A percentile compares a stretch with the other conserved stretches of the same genome.
phyloP scores from a whole-genome alignment of 2,113 vertebrate genomes.

The Tringa solitaria region DNA sequence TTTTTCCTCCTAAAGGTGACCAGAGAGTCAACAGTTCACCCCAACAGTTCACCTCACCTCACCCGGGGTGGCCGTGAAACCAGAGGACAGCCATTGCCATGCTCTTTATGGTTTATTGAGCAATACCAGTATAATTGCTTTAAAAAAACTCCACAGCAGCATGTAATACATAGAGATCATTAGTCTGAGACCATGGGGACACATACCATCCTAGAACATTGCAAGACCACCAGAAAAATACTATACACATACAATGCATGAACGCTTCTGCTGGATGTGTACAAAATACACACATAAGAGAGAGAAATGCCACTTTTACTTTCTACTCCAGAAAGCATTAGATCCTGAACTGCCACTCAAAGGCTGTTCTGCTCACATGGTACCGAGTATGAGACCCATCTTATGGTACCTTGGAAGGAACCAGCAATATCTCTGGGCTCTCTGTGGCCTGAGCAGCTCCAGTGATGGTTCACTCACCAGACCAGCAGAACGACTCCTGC shows the following conservation, averaged over 20 bases:
- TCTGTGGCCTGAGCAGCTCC: not conserved
- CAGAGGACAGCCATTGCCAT: not conserved
- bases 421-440: fast-evolving
- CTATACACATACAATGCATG: fast-evolving
- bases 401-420: fast-evolving
- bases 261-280: not conserved
- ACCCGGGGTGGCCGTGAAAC: not conserved
- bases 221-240: not conserved
- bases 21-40: not conserved
- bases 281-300: fast-evolving
- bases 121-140: not conserved
- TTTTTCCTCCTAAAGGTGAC: not conserved
- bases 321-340: not conserved
- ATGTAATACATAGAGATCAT: not conserved
- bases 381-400: fast-evolving
- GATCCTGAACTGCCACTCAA: not conserved
- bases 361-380: not conserved
- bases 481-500: not conserved
- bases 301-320: not conserved
- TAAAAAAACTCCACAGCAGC: not conserved
- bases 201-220: not conserved
- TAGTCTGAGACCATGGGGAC: not conserved
- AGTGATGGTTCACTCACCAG: fast-evolving
- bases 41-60: not conserved
- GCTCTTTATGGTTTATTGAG: not conserved